Evolutionary conservation across 2,113 vertebrate species (phyloP).

Genomic region (Thalassoma bifasciatum): DNA sequence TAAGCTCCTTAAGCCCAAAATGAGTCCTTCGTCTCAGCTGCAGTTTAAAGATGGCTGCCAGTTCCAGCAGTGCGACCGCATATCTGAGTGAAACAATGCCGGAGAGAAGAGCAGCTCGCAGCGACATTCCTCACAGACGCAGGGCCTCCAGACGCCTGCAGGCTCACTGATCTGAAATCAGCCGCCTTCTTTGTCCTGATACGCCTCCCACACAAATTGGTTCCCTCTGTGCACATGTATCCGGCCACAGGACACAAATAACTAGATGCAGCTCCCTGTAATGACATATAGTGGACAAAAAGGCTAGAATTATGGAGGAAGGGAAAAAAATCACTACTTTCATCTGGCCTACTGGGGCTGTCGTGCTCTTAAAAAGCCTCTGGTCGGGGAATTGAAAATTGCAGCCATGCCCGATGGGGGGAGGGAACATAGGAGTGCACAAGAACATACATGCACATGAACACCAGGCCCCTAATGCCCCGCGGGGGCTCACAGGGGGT

Average conservation of each 20-base stretch:
- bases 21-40: constrained; percentile 7
- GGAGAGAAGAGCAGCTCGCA: not conserved
- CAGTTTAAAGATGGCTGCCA: constrained; percentile 6
- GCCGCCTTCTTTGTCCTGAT: constrained; percentile 63
- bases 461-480: constrained; percentile 34
- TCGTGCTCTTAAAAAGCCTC: constrained; percentile 61
- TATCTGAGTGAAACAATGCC: not conserved
- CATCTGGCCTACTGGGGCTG: constrained; percentile 71
- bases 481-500: constrained; percentile 35
- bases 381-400: constrained; percentile 60
- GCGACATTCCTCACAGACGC: constrained; percentile 29
- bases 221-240: constrained; percentile 80
- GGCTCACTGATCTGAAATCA: constrained; percentile 66
- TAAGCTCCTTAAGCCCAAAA: not conserved
- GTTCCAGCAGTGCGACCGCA: not conserved
- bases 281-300: constrained; percentile 81
- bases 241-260: constrained; percentile 84
- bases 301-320: constrained; percentile 78
- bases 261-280: constrained; percentile 81
- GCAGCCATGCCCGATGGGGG: constrained; percentile 38
- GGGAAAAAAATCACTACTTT: constrained; percentile 73
- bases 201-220: constrained; percentile 79
- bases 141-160: constrained; percentile 59
- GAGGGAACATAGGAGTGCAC: constrained; percentile 12
- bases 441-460: constrained; percentile 50